phyloP scores from a whole-genome alignment of 2,888 invertebrate species.

The Hydroisotoma schaefferi region DNA sequence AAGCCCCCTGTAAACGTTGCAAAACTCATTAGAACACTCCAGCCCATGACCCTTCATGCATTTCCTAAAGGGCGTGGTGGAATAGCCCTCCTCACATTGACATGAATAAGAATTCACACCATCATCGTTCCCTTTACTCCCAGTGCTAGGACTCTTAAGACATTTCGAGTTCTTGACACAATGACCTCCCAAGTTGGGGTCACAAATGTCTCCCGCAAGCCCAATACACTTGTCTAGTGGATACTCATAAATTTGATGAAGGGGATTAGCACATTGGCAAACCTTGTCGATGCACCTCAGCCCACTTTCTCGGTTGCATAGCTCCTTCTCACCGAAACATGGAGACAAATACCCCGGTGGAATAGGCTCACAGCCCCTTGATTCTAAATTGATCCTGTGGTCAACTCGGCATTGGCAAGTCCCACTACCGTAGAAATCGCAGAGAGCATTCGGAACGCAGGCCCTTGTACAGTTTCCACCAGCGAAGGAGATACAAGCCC shows the following conservation, averaged over 20 bases:
- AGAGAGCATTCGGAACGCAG: conserved; percentile 27
- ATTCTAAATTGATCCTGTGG: conserved; percentile 15
- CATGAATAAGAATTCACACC: neutral
- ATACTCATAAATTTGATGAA: conserved; percentile 26
- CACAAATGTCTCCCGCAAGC: conserved; percentile 27
- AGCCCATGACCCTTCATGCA: conserved; percentile 28
- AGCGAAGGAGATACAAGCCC: conserved; percentile 29
- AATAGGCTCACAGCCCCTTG: conserved; percentile 21
- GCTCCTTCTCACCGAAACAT: conserved; percentile 28
- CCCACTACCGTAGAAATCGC: conserved; percentile 20
- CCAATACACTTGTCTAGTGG: conserved; percentile 27
- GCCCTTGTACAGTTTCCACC: conserved; percentile 30
- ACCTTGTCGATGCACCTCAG: conserved; percentile 30
- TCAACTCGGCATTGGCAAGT: conserved; percentile 29
- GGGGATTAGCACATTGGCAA: conserved; percentile 26
- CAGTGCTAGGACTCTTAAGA: neutral
- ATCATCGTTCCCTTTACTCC: neutral
- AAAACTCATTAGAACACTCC: conserved; percentile 28
- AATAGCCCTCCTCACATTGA: conserved; percentile 18
- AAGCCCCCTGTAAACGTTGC: conserved; percentile 27
- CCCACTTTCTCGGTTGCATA: conserved; percentile 23
- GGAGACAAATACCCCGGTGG: conserved; percentile 27
- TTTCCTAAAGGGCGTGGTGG: conserved; percentile 22
- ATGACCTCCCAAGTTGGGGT: conserved; percentile 4
- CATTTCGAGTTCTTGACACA: conserved; percentile 24